Base-by-base conservation (phyloP, 2,113 vertebrate genomes). In the Chionomys nivalis region DNA sequence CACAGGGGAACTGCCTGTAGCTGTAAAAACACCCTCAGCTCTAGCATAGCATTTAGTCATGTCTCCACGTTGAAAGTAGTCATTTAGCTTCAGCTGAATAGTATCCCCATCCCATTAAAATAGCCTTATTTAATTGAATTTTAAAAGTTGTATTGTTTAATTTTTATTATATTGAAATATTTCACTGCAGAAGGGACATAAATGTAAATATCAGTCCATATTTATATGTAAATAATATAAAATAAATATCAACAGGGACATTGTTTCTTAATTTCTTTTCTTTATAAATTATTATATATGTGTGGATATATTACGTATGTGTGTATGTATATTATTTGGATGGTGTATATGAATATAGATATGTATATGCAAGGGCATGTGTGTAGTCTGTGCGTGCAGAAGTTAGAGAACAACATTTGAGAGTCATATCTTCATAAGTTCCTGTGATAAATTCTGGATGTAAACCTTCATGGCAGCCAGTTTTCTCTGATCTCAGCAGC, bases 151-250 rank as follows among this genome's bases (percentile, higher is more conserved):
- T 4, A 42, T 81, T 23, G 5, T 58, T 82, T 81, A 23, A 52
- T 26, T 39, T 79, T 52, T 49, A 44, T n/a, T 90, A n/a, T 31
- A 82, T 52, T 92, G 86, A 55, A 77, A 90, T 44, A 12, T 11
- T 55, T 76, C 70, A 33, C 16, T 55, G 89, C 23, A 28, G 5
- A 7, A 78, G 42, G 33, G 13, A 33, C 26, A 42, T 70, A 87
- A 65, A 72, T 2, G 77, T 39, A 87, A 76, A 85, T 3, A 0
- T 87, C 16, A 65, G 52, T 66, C 73, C 16, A 78, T 28, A 28
- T 61, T 86, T 36, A 68, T 42, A 86, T 49, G 79, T 77, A 85
- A 81, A 42, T 66, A 83, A 49, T 75, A 72, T 89, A 61, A 92
- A 83, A 72, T 33, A 73, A 94, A n/a, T 49, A 49, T 23, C 39